phyloP scores from a whole-genome alignment of 2,113 vertebrate genomes.

The Nicator chloris region DNA sequence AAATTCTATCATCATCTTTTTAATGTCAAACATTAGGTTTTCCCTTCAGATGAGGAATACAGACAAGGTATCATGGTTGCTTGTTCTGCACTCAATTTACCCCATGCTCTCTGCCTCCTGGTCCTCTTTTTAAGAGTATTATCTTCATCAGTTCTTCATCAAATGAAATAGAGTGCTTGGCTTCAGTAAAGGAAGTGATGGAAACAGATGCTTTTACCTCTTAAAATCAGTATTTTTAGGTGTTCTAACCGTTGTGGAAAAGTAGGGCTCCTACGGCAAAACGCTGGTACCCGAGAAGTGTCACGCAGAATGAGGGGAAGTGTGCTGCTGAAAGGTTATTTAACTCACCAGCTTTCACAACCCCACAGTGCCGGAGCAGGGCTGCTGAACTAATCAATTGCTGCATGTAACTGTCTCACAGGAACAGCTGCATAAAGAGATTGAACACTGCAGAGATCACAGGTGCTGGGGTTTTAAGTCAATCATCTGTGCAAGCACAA shows the following conservation, averaged over 20 bases:
- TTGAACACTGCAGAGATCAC: constrained; percentile 20
- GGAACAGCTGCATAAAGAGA: constrained; percentile 51
- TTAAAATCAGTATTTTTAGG: neutral
- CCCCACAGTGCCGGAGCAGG: neutral
- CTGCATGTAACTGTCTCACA: neutral
- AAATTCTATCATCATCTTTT: neutral
- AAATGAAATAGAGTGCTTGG: neutral
- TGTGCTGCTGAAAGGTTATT: neutral
- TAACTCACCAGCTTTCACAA: neutral
- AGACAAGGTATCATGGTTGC: neutral
- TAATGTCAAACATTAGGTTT: neutral
- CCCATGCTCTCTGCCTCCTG: neutral
- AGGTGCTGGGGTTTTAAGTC: constrained; percentile 44
- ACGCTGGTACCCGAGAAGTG: neutral
- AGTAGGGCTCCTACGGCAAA: neutral
- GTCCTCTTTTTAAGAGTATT: neutral
- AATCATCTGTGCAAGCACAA: constrained; percentile 23
- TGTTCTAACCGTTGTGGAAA: neutral
- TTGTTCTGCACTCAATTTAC: neutral
- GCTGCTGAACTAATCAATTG: constrained; percentile 44
- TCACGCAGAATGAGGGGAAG: neutral
- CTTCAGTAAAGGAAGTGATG: neutral
- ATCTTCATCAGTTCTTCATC: neutral
- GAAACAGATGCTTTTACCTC: neutral
- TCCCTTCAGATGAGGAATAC: neutral